Evolutionary conservation across 35 echinoderm and acorn worm species (phyloP), one percentile per base, ranked within the genome.

Genomic region (Acanthaster planci): DNA sequence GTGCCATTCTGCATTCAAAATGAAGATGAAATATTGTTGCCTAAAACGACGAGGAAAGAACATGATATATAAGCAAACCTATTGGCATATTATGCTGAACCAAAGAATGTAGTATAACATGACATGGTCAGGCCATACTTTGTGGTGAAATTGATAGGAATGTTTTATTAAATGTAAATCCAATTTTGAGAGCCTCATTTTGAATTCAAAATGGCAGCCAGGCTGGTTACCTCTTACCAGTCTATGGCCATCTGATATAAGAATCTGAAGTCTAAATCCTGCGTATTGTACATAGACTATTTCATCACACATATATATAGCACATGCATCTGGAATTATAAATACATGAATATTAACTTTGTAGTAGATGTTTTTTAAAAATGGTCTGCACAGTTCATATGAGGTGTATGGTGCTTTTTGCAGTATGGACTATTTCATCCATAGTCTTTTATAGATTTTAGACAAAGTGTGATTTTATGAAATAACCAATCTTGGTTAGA

Each of bases 331-430:
- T 72, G 22, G 64, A 72, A 31, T 72, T 72, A 72, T 72, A 72
- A 72, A 72, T 72, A 72, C 34, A 72, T 31, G 14, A 72, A 14
- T 31, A 30, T 29, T 72, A 72, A 72, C 64, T 72, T 72, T 72
- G 34, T 26, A 72, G 64, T 27, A 26, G 64, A 14, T 26, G 26
- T 72, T 60, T 60, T 72, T 72, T 72, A 35, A 72, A 31, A 72
- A 72, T n/a, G n/a, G 64, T 72, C 64, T 72, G 64, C 64, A 72
- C 64, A 72, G 26, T 72, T 72, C 64, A 72, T 72, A 72, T 31
- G 30, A 36, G 64, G 26, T 72, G 64, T 26, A 31, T 72, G 64
- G 64, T 72, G 64, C 64, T 72, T 72, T 26, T 72, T 31, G 26
- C 64, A 26, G 26, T 72, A 72, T 26, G 18, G 64, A 72, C 22